Percentiles rank a stretch among this genome's conserved stretches.
phyloP scores from a whole-genome alignment of 2,113 vertebrate species.

The pig (Sus scrofa) region T2T-Sscrofa CM000817.6:170996001-170996500 shows the following conservation, averaged over 20 bases:
- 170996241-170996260: constrained; percentile 90
- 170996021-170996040: not conserved
- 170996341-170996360: constrained; percentile 93
- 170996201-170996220: constrained; percentile 90
- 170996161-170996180: constrained; percentile 57
- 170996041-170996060: not conserved
- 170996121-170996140: constrained; percentile 46
- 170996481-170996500: constrained; percentile 90
- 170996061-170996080: not conserved
- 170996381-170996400: constrained; percentile 93
- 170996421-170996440: constrained; percentile 93
- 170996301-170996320: constrained; percentile 90
- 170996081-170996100: not conserved
- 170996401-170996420: constrained; percentile 91
- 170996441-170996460: constrained; percentile 93
- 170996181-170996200: constrained; percentile 79
- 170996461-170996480: constrained; percentile 94
- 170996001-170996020: not conserved
- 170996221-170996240: constrained; percentile 91
- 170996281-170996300: constrained; percentile 91
- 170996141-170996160: constrained; percentile 38
- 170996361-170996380: constrained; percentile 92
- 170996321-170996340: constrained; percentile 86
- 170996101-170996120: not conserved
- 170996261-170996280: constrained; percentile 90